phyloP scores from a whole-genome alignment of 2,797 vertebrate species.

The Cossypha caffra region DNA sequence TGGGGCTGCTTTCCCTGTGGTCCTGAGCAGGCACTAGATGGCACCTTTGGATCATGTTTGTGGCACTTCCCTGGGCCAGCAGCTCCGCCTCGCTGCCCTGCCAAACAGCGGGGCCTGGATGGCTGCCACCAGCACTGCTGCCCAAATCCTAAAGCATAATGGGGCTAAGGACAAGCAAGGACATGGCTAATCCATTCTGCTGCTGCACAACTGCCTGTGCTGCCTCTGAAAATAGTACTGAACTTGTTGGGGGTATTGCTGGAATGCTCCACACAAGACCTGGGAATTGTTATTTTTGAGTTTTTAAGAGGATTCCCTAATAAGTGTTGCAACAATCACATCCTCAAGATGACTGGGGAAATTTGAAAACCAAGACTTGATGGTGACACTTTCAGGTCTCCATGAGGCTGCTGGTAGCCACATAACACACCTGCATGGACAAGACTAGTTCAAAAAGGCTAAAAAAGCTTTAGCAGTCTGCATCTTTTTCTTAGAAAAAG shows the following conservation, averaged over 20 bases:
- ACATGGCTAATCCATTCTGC: neutral
- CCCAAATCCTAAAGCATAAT: neutral
- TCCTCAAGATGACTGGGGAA: neutral
- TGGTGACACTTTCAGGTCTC: neutral
- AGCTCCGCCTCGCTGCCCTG: neutral
- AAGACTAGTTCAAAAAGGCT: neutral
- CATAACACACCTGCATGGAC: neutral
- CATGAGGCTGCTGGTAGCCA: neutral
- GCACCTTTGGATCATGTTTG: slow-evolving; percentile 16
- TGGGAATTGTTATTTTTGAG: neutral
- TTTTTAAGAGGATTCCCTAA: neutral
- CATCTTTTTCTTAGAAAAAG: neutral
- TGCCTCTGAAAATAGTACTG: neutral
- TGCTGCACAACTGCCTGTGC: neutral
- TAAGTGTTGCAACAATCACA: neutral
- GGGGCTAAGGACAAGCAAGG: slow-evolving; percentile 52
- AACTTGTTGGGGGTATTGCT: neutral
- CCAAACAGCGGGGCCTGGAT: neutral
- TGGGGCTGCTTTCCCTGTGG: neutral
- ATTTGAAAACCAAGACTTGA: neutral
- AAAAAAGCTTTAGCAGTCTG: neutral
- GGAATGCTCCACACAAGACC: neutral
- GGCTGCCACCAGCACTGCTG: neutral
- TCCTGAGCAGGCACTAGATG: slow-evolving; percentile 40
- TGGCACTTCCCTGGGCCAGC: neutral